phyloP scores from a whole-genome alignment of 2,113 vertebrate species.

The Bufo gargarizans region DNA sequence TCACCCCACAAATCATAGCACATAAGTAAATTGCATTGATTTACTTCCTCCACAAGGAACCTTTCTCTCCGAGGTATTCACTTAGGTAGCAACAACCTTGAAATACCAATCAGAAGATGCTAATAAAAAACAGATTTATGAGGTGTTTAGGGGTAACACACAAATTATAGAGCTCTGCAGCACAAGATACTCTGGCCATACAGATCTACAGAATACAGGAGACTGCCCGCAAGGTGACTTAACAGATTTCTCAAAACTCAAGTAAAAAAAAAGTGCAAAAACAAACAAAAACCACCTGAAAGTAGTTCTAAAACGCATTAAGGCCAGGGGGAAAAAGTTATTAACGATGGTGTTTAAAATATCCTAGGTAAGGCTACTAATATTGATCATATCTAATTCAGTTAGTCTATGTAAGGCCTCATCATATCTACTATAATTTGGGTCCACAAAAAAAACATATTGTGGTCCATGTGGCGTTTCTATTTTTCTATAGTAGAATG shows the following conservation, averaged over 20 bases:
- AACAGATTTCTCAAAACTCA: background rate
- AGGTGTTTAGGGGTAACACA: conserved; percentile 37
- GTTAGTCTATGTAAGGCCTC: too few relatives aligned
- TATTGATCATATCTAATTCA: too few relatives aligned
- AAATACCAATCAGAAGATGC: conserved; percentile 52
- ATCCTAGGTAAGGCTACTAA: too few relatives aligned
- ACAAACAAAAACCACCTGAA: background rate
- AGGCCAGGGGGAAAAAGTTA: too few relatives aligned
- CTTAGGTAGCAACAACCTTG: conserved; percentile 52
- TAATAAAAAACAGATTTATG: conserved; percentile 49
- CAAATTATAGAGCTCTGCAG: conserved; percentile 44
- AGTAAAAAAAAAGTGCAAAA: background rate
- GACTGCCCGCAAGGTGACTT: background rate
- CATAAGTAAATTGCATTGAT: conserved; percentile 54
- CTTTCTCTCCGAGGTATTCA: conserved; percentile 45
- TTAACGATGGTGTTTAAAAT: too few relatives aligned
- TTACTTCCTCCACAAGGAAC: conserved; percentile 53
- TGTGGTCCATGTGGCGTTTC: too few relatives aligned
- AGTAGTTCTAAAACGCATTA: background rate
- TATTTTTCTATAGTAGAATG: too few relatives aligned
- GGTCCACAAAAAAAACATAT: too few relatives aligned
- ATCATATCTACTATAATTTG: too few relatives aligned
- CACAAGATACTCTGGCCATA: background rate
- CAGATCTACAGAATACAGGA: background rate
- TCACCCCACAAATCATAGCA: conserved; percentile 51